phyloP scores from a whole-genome alignment of 2,888 invertebrate genomes.

The Hecatera dysodea region DNA sequence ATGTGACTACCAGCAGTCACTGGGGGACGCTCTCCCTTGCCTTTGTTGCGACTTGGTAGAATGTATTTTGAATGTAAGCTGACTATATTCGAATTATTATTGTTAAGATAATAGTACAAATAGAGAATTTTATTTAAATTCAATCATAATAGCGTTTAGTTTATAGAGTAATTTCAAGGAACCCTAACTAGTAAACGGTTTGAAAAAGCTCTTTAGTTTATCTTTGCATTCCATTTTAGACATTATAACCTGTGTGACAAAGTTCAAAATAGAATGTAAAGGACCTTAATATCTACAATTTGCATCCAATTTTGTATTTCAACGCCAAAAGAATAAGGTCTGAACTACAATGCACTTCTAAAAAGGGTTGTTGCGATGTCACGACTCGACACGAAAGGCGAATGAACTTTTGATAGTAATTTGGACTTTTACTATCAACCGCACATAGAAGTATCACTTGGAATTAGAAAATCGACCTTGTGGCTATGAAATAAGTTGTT shows the following conservation, averaged over 20 bases:
- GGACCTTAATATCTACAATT: not conserved
- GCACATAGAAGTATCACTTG: not conserved
- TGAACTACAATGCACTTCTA: not conserved
- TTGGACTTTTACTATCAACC: constrained; percentile 4
- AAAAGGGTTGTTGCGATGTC: constrained; percentile 54
- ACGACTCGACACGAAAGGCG: constrained; percentile 41
- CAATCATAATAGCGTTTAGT: constrained; percentile 7
- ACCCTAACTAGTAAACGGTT: constrained; percentile 23
- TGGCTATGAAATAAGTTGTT: not conserved
- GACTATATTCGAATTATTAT: too few species aligned
- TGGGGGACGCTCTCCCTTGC: too few species aligned
- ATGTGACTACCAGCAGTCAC: too few species aligned
- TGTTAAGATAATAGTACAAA: not conserved
- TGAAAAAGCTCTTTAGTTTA: constrained; percentile 1
- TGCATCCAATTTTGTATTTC: not conserved
- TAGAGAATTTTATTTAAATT: not conserved
- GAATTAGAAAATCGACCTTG: constrained; percentile 2
- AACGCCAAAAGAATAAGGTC: not conserved
- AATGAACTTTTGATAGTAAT: constrained; percentile 45
- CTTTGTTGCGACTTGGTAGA: too few species aligned
- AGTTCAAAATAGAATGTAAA: not conserved
- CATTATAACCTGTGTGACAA: accelerated
- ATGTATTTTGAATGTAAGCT: too few species aligned
- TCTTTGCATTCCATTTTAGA: not conserved
- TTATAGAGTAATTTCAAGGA: constrained; percentile 11